Base-by-base conservation (phyloP, 2,113 vertebrate species). In the Sarotherodon lohbergeri region DNA sequence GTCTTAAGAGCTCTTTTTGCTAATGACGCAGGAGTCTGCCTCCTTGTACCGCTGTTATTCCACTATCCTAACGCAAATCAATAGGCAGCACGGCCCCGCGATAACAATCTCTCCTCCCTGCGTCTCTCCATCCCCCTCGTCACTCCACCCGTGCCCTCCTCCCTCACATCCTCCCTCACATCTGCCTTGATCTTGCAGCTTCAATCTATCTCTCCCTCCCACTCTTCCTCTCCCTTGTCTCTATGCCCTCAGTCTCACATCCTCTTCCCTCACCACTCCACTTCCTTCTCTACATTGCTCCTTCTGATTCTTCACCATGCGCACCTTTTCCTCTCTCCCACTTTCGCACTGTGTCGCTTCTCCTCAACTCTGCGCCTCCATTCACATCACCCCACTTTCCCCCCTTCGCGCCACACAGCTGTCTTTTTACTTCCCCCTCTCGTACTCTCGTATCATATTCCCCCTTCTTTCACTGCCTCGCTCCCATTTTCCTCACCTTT, bases 41-140 rank as follows among this genome's bases (percentile, higher is more conserved):
- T 92, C 91, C 83, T 90, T 54, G 86, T 89, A 71, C 55, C 84
- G 54, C 89, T 91, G 93, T 93, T 92, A 90, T 92, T 95, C 89
- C 91, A 89, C 89, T 76, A 48, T 88, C 93, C 90, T 89, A 90
- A 93, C 76, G 83, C 92, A 91, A 93, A 95, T 95, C 95, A 89
- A 95, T 95, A 93, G 92, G 90, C 94, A 89, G 89, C 92, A 83
- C 91, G 56, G 91, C 93, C 90, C 83, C n/a, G 22, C 83, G 87
- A 93, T 95, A 95, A 95, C 93, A 89, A 95, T 94, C 95, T 92
- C 92, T 93, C 88, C 92, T 89, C 90, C 86, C 88, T 84, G 84
- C 90, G 52, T 91, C 89, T 85, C 86, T 88, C 86, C 88, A 90
- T 88, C 88, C 87, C 84, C 88, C 85, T 91, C 82, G 10, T 56